Evolutionary conservation across 2,113 vertebrate genomes (phyloP).

Genomic region (Oncorhynchus masou): DNA sequence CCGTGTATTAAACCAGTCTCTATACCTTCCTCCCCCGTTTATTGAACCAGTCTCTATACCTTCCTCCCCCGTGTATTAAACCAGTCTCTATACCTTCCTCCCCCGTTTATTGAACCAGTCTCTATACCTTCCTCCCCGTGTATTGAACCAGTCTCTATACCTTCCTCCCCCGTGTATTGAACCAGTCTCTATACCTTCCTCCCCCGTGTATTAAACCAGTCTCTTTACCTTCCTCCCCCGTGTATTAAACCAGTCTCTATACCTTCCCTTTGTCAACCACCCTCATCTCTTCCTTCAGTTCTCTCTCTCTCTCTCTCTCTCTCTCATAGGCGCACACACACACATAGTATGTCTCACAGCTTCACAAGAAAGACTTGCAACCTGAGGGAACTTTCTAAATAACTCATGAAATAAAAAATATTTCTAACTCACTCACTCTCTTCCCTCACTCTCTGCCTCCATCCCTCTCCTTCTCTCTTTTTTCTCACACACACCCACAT

Average conservation of each 20-base stretch:
- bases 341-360: too few relatives aligned
- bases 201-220: too few relatives aligned
- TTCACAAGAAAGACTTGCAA: too few relatives aligned
- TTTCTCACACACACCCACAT: constrained; percentile 66
- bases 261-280: not conserved
- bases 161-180: too few relatives aligned
- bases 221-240: too few relatives aligned
- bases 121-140: not conserved
- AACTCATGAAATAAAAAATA: too few relatives aligned
- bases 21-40: not conserved
- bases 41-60: too few relatives aligned
- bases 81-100: not conserved
- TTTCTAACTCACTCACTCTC: not conserved
- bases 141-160: not conserved
- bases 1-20: not conserved
- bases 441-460: constrained; percentile 28
- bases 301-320: constrained; percentile 19
- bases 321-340: not conserved
- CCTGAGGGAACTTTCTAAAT: too few relatives aligned
- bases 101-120: not conserved
- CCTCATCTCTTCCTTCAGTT: not conserved
- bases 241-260: too few relatives aligned
- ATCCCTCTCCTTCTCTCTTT: constrained; percentile 28
- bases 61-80: too few relatives aligned
- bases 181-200: too few relatives aligned